A percentile compares a stretch with the other conserved stretches of the same genome.
These are phyloP conservation scores for Apodemus speciosus DNA, from an alignment of 2,113 vertebrate species.

Conservation along the genomic window DNA sequence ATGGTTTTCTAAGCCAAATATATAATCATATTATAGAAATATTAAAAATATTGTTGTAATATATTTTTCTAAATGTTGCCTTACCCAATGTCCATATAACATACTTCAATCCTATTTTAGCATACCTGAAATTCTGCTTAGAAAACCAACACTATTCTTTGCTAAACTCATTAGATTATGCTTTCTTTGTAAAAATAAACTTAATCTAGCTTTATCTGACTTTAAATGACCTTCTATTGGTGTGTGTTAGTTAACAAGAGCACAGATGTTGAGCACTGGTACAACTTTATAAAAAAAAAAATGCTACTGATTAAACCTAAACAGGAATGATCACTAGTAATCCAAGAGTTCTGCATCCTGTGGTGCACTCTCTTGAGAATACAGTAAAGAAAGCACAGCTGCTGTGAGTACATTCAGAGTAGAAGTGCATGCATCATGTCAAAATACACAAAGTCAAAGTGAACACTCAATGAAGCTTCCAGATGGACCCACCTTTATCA, in stretches of 20 bases:
- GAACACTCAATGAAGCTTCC: not conserved
- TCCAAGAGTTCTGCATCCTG: not conserved
- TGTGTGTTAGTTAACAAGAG: not conserved
- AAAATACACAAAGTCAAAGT: not conserved
- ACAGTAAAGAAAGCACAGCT: not conserved
- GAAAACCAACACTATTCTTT: not conserved
- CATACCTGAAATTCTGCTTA: not conserved
- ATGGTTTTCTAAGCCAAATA: not conserved
- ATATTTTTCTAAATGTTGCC: not conserved
- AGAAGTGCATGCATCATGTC: not conserved
- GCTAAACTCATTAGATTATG: not conserved
- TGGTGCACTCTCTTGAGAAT: not conserved
- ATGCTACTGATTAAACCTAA: slow-evolving; percentile 15
- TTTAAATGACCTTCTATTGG: not conserved
- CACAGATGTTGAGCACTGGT: not conserved
- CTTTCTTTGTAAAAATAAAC: not conserved
- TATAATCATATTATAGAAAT: not conserved
- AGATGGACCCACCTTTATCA: not conserved
- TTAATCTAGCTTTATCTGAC: not conserved
- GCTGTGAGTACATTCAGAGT: not conserved
- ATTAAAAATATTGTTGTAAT: not conserved
- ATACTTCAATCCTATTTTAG: slow-evolving; percentile 31
- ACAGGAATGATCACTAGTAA: not conserved
- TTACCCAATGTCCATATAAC: not conserved
- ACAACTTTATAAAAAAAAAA: not conserved